Evolutionary conservation across 2,797 vertebrate species (phyloP).

Genomic region (Anisognathus igniventris): DNA sequence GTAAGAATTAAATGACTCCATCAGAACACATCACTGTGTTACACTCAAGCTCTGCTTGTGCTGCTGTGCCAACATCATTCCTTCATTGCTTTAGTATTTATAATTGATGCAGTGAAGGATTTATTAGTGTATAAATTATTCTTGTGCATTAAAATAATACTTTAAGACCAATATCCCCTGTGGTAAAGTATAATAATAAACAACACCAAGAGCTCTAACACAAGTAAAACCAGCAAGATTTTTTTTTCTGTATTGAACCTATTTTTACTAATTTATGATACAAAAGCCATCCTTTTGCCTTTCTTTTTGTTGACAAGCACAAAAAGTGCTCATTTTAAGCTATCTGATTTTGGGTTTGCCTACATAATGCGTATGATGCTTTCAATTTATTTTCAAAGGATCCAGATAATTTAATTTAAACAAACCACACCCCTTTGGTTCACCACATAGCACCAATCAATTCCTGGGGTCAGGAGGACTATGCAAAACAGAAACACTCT

Average conservation of each 20-base stretch:
- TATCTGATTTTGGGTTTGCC: not conserved
- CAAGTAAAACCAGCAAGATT: not conserved
- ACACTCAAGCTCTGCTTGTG: not conserved
- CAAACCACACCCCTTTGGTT: not conserved
- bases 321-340: not conserved
- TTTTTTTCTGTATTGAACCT: not conserved
- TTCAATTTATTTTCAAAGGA: not conserved
- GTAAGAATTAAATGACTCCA: not conserved
- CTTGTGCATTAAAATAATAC: not conserved
- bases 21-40: not conserved
- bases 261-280: not conserved
- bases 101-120: not conserved
- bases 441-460: not conserved
- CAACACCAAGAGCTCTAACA: not conserved
- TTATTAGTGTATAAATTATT: not conserved
- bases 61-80: not conserved
- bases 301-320: not conserved
- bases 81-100: not conserved
- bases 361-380: not conserved
- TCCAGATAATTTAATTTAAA: not conserved
- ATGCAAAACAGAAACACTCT: not conserved
- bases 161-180: not conserved
- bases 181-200: not conserved
- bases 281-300: not conserved
- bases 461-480: not conserved